phyloP scores from a whole-genome alignment of 2,797 vertebrate species.

The Sebastes ruberrimus region DNA sequence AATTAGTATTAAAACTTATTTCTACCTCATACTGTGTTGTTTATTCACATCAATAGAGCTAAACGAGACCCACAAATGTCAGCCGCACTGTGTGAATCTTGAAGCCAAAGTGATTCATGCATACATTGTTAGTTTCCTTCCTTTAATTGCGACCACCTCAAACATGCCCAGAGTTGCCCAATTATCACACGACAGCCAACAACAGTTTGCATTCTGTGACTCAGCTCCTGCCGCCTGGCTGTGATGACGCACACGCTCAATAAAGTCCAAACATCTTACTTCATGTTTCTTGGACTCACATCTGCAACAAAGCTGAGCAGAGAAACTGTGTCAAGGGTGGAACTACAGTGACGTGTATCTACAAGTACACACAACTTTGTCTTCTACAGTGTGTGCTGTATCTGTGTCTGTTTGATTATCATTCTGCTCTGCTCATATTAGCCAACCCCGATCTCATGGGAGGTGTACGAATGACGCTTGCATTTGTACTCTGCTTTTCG shows the following conservation, averaged over 20 bases:
- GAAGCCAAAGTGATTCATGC: background rate
- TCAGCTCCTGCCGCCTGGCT: conserved; percentile 21
- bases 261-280: conserved; percentile 3
- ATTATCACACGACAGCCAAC: conserved; percentile 23
- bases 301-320: background rate
- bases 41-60: conserved; percentile 4
- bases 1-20: background rate
- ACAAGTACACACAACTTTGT: background rate
- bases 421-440: background rate
- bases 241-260: conserved; percentile 7
- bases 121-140: background rate
- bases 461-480: too few relatives aligned
- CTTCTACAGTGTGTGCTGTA: background rate
- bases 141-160: background rate
- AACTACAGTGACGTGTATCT: background rate
- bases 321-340: background rate
- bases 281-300: conserved; percentile 6
- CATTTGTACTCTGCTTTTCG: too few relatives aligned
- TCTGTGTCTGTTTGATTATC: background rate
- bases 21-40: background rate
- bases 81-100: conserved; percentile 10
- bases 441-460: background rate
- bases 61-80: conserved; percentile 28
- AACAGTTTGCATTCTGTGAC: conserved; percentile 30
- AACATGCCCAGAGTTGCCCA: background rate